A percentile compares a stretch with the other conserved stretches of the same genome.
These are phyloP conservation scores for Geopemphigus sp. DNA, from an alignment of 1,140 invertebrate species.

Conservation along the genomic window DNA sequence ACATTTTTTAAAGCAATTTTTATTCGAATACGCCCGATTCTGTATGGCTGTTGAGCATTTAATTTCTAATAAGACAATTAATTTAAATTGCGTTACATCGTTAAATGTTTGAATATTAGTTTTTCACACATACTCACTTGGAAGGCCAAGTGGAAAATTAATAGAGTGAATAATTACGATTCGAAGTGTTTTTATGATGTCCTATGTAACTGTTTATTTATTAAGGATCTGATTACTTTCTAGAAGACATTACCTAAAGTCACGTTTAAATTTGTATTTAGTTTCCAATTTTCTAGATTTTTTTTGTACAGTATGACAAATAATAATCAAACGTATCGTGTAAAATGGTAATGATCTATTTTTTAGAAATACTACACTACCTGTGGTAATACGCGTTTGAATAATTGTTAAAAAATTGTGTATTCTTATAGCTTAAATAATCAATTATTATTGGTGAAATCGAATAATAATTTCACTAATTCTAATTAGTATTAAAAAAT, in stretches of 20 bases:
- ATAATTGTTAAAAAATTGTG: no score
- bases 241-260: not conserved
- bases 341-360: not conserved
- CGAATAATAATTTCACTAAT: not conserved
- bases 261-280: not conserved
- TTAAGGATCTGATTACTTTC: conserved; percentile 5
- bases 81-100: no score
- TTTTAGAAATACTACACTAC: not conserved
- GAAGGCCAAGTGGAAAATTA: not conserved
- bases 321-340: not conserved
- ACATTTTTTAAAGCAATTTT: no score
- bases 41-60: no score
- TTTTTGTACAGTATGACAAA: not conserved
- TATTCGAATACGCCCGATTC: no score
- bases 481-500: not conserved
- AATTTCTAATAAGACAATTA: no score
- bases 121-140: no score
- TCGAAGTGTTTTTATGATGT: not conserved
- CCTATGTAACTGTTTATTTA: not conserved
- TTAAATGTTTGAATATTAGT: no score
- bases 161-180: not conserved
- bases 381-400: no score
- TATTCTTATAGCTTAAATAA: not conserved
- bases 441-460: not conserved
- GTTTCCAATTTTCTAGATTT: not conserved